phyloP scores from a whole-genome alignment of 2,888 invertebrate species.

The Augiades crinisus region DNA sequence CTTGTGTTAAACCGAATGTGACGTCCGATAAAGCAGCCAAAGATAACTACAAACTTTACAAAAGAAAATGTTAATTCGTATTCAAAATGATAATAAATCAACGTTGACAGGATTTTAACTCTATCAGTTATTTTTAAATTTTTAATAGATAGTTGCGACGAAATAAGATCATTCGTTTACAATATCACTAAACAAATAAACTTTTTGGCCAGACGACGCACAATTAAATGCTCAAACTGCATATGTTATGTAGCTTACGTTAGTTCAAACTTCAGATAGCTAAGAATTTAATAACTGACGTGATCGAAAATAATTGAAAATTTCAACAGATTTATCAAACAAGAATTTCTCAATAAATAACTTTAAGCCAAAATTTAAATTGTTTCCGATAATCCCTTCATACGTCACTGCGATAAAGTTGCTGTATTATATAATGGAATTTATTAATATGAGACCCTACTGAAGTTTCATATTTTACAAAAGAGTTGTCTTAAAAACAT shows the following conservation, averaged over 20 bases:
- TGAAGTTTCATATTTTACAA: not conserved
- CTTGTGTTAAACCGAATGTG: too few species aligned
- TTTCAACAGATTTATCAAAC: not conserved
- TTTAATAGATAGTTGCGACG: too few species aligned
- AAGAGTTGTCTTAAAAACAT: not conserved
- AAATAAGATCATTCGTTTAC: too few species aligned
- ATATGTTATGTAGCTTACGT: not conserved
- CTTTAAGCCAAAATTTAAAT: conserved; percentile 11
- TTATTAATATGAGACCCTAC: conserved; percentile 4
- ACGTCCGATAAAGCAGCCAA: too few species aligned
- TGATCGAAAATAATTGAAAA: not conserved
- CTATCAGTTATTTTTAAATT: too few species aligned
- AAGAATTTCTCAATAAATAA: conserved; percentile 3
- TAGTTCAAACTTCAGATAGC: not conserved
- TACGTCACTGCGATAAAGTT: conserved; percentile 12
- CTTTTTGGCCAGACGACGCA: too few species aligned
- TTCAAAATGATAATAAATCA: too few species aligned
- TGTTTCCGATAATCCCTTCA: conserved; percentile 11
- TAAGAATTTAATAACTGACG: not conserved
- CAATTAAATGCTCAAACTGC: too few species aligned
- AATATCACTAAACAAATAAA: too few species aligned
- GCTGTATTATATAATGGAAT: not conserved
- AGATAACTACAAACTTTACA: too few species aligned
- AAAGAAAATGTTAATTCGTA: too few species aligned
- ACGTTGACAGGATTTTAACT: too few species aligned